These are phyloP conservation scores for Hirudinaria manillensis DNA, from an alignment of 2,888 invertebrate species.

Conservation along the genomic window DNA sequence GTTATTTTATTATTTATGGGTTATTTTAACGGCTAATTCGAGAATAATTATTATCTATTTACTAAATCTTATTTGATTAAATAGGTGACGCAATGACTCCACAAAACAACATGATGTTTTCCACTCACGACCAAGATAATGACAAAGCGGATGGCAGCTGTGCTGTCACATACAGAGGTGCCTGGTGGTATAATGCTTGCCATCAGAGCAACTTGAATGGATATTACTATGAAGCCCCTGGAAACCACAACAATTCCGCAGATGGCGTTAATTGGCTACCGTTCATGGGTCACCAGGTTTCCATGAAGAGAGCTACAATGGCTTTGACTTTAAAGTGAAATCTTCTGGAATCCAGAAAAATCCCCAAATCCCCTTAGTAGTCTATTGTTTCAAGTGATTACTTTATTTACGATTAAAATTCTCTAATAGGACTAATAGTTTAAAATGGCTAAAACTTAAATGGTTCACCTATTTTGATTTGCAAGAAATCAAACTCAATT, in stretches of 20 bases:
- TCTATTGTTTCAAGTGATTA: too few relatives aligned
- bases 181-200: constrained; percentile 28
- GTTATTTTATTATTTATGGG: too few relatives aligned
- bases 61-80: neutral
- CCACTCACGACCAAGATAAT: constrained; percentile 24
- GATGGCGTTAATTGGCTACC: constrained; percentile 18
- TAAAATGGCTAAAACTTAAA: too few relatives aligned
- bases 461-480: too few relatives aligned
- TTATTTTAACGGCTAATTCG: too few relatives aligned
- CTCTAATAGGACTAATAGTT: too few relatives aligned
- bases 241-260: neutral
- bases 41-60: too few relatives aligned
- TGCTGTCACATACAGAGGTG: constrained; percentile 15
- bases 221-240: constrained; percentile 14
- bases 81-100: constrained; percentile 21
- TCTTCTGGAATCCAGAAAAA: too few relatives aligned
- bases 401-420: too few relatives aligned
- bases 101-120: constrained; percentile 11
- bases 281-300: neutral
- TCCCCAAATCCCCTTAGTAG: too few relatives aligned
- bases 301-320: constrained; percentile 20
- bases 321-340: neutral
- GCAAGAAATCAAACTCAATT: too few relatives aligned
- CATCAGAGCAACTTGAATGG: neutral
- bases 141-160: neutral